These are phyloP conservation scores for Agrotis exclamationis DNA, from an alignment of 2,888 invertebrate genomes.

Conservation along the genomic window DNA sequence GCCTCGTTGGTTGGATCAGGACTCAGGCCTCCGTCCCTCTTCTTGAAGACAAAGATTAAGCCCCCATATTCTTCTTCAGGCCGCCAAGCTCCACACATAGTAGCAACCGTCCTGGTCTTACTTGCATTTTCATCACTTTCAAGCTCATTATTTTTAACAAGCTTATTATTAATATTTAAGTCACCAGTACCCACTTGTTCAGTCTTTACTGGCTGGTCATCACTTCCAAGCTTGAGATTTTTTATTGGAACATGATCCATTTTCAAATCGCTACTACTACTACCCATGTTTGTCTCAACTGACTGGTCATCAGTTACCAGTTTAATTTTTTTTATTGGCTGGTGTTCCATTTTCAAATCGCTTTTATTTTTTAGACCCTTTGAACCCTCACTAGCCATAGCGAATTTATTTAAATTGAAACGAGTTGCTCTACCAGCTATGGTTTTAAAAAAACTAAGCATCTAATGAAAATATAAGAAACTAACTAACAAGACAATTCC, in stretches of 20 bases:
- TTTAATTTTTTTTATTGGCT: slow-evolving; percentile 79
- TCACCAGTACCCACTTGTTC: slow-evolving; percentile 59
- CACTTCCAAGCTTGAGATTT: slow-evolving; percentile 69
- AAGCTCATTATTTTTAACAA: slow-evolving; percentile 76
- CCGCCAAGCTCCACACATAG: slow-evolving; percentile 90
- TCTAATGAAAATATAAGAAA: slow-evolving; percentile 49
- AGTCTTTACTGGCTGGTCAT: not conserved
- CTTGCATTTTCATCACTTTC: slow-evolving; percentile 25
- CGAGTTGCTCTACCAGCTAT: slow-evolving; percentile 51
- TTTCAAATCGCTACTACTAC: not conserved
- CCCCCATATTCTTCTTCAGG: slow-evolving; percentile 88
- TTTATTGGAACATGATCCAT: slow-evolving; percentile 72
- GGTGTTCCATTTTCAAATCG: slow-evolving; percentile 71
- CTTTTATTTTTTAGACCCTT: slow-evolving; percentile 72
- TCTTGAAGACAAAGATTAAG: slow-evolving; percentile 84
- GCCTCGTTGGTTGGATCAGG: slow-evolving; percentile 84
- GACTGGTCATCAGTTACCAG: slow-evolving; percentile 35
- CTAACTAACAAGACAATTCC: not conserved
- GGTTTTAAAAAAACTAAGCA: slow-evolving; percentile 66
- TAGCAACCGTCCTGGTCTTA: slow-evolving; percentile 82
- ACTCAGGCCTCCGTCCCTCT: slow-evolving; percentile 81
- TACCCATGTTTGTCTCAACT: not conserved
- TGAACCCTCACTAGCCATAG: slow-evolving; percentile 72
- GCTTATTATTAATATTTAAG: slow-evolving; percentile 70
- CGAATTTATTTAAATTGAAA: slow-evolving; percentile 50